Percentiles rank a stretch among this genome's conserved stretches.
These are phyloP conservation scores for Australoheros scitulus DNA, from an alignment of 2,113 vertebrate genomes.

Conservation along the genomic window DNA sequence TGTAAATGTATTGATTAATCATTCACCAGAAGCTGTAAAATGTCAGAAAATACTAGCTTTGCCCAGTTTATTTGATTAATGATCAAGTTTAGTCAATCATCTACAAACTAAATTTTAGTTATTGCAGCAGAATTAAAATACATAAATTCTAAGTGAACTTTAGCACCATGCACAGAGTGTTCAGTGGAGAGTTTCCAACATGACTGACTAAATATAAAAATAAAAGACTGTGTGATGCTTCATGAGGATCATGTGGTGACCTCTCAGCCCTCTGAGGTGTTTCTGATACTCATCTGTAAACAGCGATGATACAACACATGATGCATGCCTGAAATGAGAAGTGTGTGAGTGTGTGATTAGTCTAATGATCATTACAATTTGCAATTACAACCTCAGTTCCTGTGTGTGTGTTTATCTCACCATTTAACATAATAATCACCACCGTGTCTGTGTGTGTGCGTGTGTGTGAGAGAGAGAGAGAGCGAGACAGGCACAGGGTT, in stretches of 20 bases:
- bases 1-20: not conserved
- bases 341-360: not conserved
- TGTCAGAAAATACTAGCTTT: no score
- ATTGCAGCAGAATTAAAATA: not conserved
- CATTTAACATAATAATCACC: constrained; percentile 9
- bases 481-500: not conserved
- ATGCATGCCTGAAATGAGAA: no score
- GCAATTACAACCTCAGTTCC: constrained; percentile 12
- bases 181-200: not conserved
- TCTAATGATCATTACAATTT: constrained; percentile 30
- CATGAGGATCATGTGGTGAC: not conserved
- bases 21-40: no score
- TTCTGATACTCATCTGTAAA: not conserved
- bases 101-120: not conserved
- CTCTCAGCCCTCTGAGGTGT: not conserved
- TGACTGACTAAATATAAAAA: not conserved
- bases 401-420: constrained; percentile 21
- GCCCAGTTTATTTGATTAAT: no score
- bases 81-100: not conserved
- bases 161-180: not conserved
- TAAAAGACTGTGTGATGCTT: not conserved
- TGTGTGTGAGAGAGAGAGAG: not conserved
- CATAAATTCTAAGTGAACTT: not conserved
- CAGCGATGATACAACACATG: not conserved
- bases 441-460: not conserved